Evolutionary conservation across 2,113 vertebrate species (phyloP), one percentile per base, ranked within the genome.

Genomic region (Chloropsis cyanopogon): DNA sequence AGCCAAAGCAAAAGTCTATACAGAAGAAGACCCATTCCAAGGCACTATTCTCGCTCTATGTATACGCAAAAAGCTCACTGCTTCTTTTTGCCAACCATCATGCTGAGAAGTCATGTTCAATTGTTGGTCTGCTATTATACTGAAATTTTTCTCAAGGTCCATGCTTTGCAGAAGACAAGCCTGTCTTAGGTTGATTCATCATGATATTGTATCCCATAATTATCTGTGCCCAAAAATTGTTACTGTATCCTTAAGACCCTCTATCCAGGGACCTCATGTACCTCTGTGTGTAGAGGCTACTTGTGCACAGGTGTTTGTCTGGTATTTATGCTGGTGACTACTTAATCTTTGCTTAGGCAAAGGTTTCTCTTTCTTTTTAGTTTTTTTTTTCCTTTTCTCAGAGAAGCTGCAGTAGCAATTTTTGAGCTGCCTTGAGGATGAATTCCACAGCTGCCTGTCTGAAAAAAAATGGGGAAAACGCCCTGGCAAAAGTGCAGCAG

Each of bases 381-480:
- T 3, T 57, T 47, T 49, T 35, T 31, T 25, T 9, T 4, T 37
- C 33, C 31, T 68, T 68, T 7, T 17, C 46, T 77, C 0, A 0
- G 37, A 86, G 33, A 77, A 59, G 72, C 18, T 68, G 33, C 63
- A 86, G 31, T 31, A 76, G 52, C 44, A 59, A 52, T 23, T 33
- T 44, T 35, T 60, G 31, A 68, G 53, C 53, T 52, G 46, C 46
- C 18, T 60, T 37, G 18, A 68, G 21, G 37, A 59, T 0, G 0
- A 59, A 60, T 44, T 68, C 44, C 25, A 59, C 26, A 52, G 46
- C 11, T 60, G 26, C 17, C 61, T 42, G 31, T 22, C 44, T 37
- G 37, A 25, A 76, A 31, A 75, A 23, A 33, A 26, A 4, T 2
- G 24, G 23, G 41, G 18, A 6, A 26, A 73, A 23, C 0, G 0